Percentiles rank a stretch among this genome's conserved stretches.
Conservation (phyloP, 2,888 invertebrate species). For the Boloria selene region DNA sequence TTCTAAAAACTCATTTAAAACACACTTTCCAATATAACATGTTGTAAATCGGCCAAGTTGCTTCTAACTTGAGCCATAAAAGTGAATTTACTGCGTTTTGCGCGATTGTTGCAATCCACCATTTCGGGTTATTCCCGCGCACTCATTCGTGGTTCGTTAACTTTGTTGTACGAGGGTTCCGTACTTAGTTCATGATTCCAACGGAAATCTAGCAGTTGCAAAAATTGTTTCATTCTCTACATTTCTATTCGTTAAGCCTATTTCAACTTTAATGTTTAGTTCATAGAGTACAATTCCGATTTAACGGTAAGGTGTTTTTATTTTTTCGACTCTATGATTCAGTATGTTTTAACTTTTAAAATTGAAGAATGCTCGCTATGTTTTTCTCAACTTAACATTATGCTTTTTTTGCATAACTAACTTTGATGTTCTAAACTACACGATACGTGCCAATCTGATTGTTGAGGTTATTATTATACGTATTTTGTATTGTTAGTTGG, state of each 20-base stretch:
- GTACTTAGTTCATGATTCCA: constrained; percentile 69
- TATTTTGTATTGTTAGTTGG: too few relatives aligned
- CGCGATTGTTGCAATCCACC: constrained; percentile 74
- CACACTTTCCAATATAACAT: constrained; percentile 29
- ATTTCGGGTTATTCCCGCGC: constrained; percentile 70
- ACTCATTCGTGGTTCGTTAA: constrained; percentile 77
- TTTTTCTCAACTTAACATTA: constrained; percentile 30
- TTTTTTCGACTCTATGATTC: constrained; percentile 36
- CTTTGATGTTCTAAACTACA: neutral
- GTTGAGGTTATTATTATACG: neutral
- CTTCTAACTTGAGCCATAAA: constrained; percentile 48
- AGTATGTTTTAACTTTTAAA: constrained; percentile 38
- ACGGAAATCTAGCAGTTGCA: constrained; percentile 44
- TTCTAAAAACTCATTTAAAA: constrained; percentile 30
- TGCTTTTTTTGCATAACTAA: constrained; percentile 22
- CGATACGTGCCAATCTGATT: neutral
- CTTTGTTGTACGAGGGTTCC: constrained; percentile 72
- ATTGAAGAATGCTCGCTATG: constrained; percentile 38
- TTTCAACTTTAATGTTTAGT: constrained; percentile 2
- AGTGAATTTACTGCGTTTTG: constrained; percentile 69
- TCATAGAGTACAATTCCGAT: constrained; percentile 9
- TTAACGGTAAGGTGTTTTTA: constrained; percentile 4
- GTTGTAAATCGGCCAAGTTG: constrained; percentile 32
- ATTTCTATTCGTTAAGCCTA: neutral
- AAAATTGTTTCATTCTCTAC: constrained; percentile 41